Conservation (phyloP, 2,888 invertebrate species). For the Silvanus unidentatus region DNA sequence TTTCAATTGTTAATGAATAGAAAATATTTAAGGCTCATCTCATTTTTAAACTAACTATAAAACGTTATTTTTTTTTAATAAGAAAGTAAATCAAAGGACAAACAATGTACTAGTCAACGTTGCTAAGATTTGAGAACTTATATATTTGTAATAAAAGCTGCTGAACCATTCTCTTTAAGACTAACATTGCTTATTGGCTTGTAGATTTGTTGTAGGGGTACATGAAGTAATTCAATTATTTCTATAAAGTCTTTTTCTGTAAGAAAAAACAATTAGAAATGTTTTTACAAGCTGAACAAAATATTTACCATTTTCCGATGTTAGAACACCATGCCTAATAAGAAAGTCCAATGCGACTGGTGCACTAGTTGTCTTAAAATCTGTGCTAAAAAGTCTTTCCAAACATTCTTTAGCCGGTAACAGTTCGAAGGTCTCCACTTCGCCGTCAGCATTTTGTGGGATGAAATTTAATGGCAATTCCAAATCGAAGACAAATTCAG, state of each 20-base stretch:
- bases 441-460: conserved; percentile 91
- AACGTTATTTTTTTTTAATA: neutral
- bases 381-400: conserved; percentile 71
- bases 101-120: neutral
- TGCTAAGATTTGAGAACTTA: conserved; percentile 8
- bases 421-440: conserved; percentile 86
- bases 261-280: conserved; percentile 39
- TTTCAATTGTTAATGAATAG: conserved; percentile 1
- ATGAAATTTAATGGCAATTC: conserved; percentile 84
- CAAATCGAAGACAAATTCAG: conserved; percentile 89
- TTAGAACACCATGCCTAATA: conserved; percentile 83
- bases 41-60: neutral
- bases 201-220: conserved; percentile 79
- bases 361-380: conserved; percentile 91
- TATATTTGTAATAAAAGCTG: neutral
- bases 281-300: conserved; percentile 1
- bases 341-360: conserved; percentile 89
- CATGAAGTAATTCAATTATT: conserved; percentile 80
- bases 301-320: conserved; percentile 76
- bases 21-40: conserved; percentile 3
- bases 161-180: conserved; percentile 28
- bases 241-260: conserved; percentile 78
- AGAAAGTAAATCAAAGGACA: neutral
- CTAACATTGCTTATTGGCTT: conserved; percentile 13
- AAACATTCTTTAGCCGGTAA: conserved; percentile 77